Evolutionary conservation across 2,113 vertebrate species (phyloP).

Genomic region (Ictalurus furcatus): DNA sequence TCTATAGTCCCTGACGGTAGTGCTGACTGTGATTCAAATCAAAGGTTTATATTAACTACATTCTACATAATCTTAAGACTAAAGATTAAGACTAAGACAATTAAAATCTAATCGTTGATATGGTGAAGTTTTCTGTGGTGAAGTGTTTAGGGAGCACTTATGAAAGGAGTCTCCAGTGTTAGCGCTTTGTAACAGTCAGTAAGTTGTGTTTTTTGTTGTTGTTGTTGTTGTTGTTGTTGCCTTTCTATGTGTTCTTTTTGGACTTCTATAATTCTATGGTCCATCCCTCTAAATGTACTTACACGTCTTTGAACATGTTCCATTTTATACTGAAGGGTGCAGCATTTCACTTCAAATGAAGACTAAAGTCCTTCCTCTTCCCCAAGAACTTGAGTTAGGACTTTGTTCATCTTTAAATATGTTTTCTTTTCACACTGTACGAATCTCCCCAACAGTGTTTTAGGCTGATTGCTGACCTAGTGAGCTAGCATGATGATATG

Average conservation of each 20-base stretch:
- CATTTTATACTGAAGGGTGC: neutral
- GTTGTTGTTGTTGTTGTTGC: no score
- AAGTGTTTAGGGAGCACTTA: neutral
- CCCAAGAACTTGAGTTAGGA: neutral
- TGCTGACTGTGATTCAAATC: neutral
- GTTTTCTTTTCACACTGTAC: neutral
- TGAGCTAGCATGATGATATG: neutral
- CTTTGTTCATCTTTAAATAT: neutral
- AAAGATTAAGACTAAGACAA: neutral
- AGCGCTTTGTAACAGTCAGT: neutral
- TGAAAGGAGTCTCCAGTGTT: neutral
- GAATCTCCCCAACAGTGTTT: neutral
- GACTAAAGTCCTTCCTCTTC: neutral
- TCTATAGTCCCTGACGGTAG: neutral
- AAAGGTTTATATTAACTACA: neutral
- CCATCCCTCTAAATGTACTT: neutral
- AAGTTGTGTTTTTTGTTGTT: neutral
- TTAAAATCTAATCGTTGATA: neutral
- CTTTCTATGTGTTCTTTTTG: neutral
- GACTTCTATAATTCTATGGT: neutral
- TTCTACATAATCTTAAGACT: neutral
- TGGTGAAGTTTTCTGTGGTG: neutral
- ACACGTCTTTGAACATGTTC: neutral
- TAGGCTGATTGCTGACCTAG: neutral
- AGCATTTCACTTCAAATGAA: conserved; percentile 1